A percentile compares a stretch with the other conserved stretches of the same genome.
These are phyloP conservation scores for Rhadinocentrus ornatus DNA, from an alignment of 2,797 vertebrate species.

Conservation along the genomic window DNA sequence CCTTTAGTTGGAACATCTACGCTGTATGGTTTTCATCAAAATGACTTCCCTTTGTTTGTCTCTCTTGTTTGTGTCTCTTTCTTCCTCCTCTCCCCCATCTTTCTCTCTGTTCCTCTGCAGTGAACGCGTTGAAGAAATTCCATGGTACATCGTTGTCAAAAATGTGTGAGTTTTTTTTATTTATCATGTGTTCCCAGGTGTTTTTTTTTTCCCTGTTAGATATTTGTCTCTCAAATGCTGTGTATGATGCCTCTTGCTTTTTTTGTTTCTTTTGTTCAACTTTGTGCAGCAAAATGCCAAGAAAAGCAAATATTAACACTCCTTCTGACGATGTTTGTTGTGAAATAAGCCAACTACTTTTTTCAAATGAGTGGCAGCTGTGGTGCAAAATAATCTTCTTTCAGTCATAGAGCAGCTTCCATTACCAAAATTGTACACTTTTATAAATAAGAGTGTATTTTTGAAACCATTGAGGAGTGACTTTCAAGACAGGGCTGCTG, in stretches of 20 bases:
- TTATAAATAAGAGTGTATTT: slow-evolving; percentile 32
- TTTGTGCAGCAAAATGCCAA: slow-evolving; percentile 68
- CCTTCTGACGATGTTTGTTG: slow-evolving; percentile 52
- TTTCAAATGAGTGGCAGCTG: slow-evolving; percentile 64
- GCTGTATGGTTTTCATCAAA: slow-evolving; percentile 77
- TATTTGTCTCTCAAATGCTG: slow-evolving; percentile 68
- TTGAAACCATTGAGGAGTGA: slow-evolving; percentile 33
- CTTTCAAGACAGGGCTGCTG: slow-evolving; percentile 29
- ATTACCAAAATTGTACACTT: slow-evolving; percentile 19
- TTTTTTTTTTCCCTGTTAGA: slow-evolving; percentile 67
- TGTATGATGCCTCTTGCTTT: slow-evolving; percentile 31
- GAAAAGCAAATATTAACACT: slow-evolving; percentile 75
- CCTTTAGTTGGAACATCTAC: slow-evolving; percentile 71
- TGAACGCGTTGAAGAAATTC: slow-evolving; percentile 73
- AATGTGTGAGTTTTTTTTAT: slow-evolving; percentile 71
- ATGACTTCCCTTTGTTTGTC: slow-evolving; percentile 70
- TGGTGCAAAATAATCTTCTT: slow-evolving; percentile 44
- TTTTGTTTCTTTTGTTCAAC: slow-evolving; percentile 23
- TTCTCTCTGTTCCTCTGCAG: slow-evolving; percentile 66
- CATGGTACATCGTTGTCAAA: slow-evolving; percentile 78
- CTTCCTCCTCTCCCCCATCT: slow-evolving; percentile 54
- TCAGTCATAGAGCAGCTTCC: slow-evolving; percentile 39
- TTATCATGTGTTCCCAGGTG: slow-evolving; percentile 56
- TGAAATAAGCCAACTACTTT: slow-evolving; percentile 39
- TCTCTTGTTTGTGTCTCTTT: slow-evolving; percentile 68